Percentiles rank a stretch among this genome's conserved stretches.
Conservation (phyloP, 2,797 vertebrate species). For the Catamblyrhynchus diadema region DNA sequence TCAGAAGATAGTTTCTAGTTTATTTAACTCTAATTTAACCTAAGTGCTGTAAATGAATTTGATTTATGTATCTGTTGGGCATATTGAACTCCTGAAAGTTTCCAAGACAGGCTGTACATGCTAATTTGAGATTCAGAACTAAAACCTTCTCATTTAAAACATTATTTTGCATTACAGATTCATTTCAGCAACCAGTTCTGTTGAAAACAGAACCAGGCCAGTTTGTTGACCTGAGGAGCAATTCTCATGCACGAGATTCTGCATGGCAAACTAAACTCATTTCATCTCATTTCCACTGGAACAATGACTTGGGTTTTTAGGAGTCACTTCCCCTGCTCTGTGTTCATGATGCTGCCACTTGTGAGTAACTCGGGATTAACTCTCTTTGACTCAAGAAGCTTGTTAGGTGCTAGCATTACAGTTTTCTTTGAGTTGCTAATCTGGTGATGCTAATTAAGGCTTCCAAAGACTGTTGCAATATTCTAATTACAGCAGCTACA, state of each 20-base stretch:
- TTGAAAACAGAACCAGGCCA: not conserved
- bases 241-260: not conserved
- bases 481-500: not conserved
- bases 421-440: conserved; percentile 8
- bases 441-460: conserved; percentile 32
- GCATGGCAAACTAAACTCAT: not conserved
- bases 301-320: not conserved
- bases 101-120: not conserved
- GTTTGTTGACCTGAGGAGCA: not conserved
- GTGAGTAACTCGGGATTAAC: not conserved
- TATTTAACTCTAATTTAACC: too few relatives aligned
- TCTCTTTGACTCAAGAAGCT: not conserved
- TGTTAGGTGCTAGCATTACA: not conserved
- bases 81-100: not conserved
- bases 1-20: not conserved
- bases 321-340: not conserved
- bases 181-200: not conserved
- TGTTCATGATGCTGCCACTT: not conserved
- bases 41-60: not conserved
- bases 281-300: not conserved
- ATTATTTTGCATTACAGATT: not conserved
- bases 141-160: not conserved
- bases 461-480: not conserved
- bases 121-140: not conserved
- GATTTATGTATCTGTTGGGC: not conserved